A percentile compares a stretch with the other conserved stretches of the same genome.
Evolutionary conservation across 2,888 invertebrate genomes (phyloP).

Genomic region (Microctonus brassicae): DNA sequence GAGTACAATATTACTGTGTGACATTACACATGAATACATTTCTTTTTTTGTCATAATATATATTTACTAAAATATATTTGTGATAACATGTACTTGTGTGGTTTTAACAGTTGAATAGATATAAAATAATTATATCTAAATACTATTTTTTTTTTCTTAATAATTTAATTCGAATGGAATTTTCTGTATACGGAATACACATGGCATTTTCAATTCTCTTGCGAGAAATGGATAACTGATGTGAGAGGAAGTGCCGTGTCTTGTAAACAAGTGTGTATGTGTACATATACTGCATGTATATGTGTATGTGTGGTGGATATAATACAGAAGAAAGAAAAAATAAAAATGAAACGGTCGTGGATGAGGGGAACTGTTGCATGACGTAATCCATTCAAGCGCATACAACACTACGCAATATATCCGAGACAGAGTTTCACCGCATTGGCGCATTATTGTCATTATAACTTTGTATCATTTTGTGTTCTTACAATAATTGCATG

Average conservation of each 20-base stretch:
- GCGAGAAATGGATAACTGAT: slow-evolving; percentile 13
- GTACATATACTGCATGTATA: neutral
- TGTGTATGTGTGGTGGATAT: neutral
- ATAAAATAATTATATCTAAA: neutral
- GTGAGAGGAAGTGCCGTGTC: neutral
- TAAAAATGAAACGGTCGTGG: slow-evolving; percentile 36
- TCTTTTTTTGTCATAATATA: too few species aligned
- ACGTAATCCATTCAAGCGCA: slow-evolving; percentile 65
- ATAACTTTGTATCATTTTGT: neutral
- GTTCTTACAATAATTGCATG: neutral
- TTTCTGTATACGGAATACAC: neutral
- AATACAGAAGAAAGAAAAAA: slow-evolving; percentile 35
- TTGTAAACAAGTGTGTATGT: neutral
- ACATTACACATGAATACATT: too few species aligned
- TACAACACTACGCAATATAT: slow-evolving; percentile 58
- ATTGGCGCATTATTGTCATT: slow-evolving; percentile 23
- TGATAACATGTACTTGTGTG: too few species aligned
- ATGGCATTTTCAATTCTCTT: neutral
- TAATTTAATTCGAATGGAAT: neutral
- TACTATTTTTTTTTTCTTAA: neutral
- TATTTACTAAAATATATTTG: too few species aligned
- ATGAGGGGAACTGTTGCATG: slow-evolving; percentile 50
- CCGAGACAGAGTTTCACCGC: slow-evolving; percentile 35
- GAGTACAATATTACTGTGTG: too few species aligned
- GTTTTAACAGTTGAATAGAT: too few species aligned